Evolutionary conservation across 2,888 invertebrate species (phyloP).

Genomic region (Acleris literana): DNA sequence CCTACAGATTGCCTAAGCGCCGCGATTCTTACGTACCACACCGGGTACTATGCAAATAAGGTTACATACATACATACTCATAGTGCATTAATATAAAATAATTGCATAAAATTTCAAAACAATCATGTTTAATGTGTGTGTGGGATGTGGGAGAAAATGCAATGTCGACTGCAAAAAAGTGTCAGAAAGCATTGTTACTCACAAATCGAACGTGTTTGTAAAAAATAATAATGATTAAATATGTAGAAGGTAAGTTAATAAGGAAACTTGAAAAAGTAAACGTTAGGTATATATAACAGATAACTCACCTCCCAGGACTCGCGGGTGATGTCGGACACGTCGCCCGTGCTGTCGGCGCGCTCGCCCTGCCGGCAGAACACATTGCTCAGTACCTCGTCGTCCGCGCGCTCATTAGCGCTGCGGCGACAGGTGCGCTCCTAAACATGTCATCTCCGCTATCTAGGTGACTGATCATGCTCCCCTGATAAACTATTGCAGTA

Average conservation of each 20-base stretch:
- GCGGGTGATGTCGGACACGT: constrained; percentile 91
- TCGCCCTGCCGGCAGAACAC: constrained; percentile 65
- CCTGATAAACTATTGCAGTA: too few relatives aligned
- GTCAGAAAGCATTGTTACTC: constrained; percentile 60
- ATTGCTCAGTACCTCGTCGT: constrained; percentile 34
- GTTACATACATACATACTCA: constrained; percentile 42
- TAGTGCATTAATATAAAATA: constrained; percentile 44
- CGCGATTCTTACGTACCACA: constrained; percentile 7
- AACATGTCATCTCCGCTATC: constrained; percentile 56
- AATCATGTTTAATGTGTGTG: constrained; percentile 75
- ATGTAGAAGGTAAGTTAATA: constrained; percentile 34
- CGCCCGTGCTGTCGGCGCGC: constrained; percentile 87
- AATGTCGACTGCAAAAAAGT: constrained; percentile 58
- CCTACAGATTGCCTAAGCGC: constrained; percentile 26
- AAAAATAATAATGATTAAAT: constrained; percentile 27
- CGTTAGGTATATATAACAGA: not conserved
- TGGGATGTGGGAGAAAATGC: constrained; percentile 65
- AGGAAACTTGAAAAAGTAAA: constrained; percentile 26
- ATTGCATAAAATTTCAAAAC: constrained; percentile 47
- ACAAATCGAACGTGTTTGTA: constrained; percentile 51
- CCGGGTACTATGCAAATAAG: constrained; percentile 27
- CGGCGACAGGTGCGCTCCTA: constrained; percentile 38
- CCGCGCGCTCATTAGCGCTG: constrained; percentile 32
- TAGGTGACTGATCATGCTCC: constrained; percentile 58
- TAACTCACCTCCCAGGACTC: constrained; percentile 97